A percentile compares a stretch with the other conserved stretches of the same genome.
Conservation (phyloP, 2,113 vertebrate genomes). For the Engystomops pustulosus region DNA sequence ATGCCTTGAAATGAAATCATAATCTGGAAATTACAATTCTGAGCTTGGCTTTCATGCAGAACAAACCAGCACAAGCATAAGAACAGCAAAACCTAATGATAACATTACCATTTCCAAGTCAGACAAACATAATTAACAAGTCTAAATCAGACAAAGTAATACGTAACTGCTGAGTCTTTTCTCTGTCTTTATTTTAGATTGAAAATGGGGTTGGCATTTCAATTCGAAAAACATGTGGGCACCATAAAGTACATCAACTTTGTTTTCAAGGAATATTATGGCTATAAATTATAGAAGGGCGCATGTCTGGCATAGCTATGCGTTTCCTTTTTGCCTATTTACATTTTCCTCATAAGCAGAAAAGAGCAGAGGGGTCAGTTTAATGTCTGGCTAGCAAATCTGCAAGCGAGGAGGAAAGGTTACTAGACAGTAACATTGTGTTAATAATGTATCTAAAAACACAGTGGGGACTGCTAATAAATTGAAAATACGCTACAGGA, state of each 20-base stretch:
- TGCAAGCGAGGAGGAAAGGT: slow-evolving; percentile 61
- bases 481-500: slow-evolving; percentile 60
- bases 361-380: slow-evolving; percentile 61
- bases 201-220: slow-evolving; percentile 6
- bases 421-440: slow-evolving; percentile 60
- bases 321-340: slow-evolving; percentile 57
- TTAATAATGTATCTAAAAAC: slow-evolving; percentile 68
- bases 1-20: slow-evolving; percentile 40
- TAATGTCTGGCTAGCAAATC: slow-evolving; percentile 65
- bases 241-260: slow-evolving; percentile 61
- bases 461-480: slow-evolving; percentile 55
- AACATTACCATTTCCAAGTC: slow-evolving; percentile 29
- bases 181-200: neutral
- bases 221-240: slow-evolving; percentile 12
- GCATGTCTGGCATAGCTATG: slow-evolving; percentile 52
- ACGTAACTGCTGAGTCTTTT: neutral
- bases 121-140: slow-evolving; percentile 25
- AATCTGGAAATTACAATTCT: slow-evolving; percentile 66
- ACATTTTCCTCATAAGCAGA: slow-evolving; percentile 62
- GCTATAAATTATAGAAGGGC: slow-evolving; percentile 63
- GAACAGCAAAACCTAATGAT: slow-evolving; percentile 52
- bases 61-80: slow-evolving; percentile 12
- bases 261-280: slow-evolving; percentile 58
- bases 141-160: slow-evolving; percentile 17
- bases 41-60: slow-evolving; percentile 61